A percentile compares a stretch with the other conserved stretches of the same genome.
Evolutionary conservation across 2,797 vertebrate genomes (phyloP).

Genomic region (Pangasius mekongensis): DNA sequence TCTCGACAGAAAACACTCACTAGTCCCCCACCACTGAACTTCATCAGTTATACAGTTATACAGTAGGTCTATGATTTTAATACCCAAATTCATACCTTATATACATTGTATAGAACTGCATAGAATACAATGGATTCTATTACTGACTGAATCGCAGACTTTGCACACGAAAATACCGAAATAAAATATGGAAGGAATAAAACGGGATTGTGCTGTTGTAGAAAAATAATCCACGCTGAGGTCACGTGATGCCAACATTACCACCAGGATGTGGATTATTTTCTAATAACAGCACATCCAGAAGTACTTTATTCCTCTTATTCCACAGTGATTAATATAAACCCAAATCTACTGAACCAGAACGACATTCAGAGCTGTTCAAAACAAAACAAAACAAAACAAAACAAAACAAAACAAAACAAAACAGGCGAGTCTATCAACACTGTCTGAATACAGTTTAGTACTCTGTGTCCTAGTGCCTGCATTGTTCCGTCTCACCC

Average conservation of each 20-base stretch:
- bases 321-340: not conserved
- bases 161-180: not conserved
- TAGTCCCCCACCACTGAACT: not conserved
- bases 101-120: not conserved
- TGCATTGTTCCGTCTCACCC: constrained; percentile 70
- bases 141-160: too few species aligned
- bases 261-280: not conserved
- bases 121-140: too few species aligned
- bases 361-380: not conserved
- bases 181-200: not conserved
- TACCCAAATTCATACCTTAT: not conserved
- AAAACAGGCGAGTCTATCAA: not conserved
- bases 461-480: not conserved
- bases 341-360: not conserved
- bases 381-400: not conserved
- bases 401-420: not conserved
- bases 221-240: not conserved
- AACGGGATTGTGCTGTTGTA: not conserved
- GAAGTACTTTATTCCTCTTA: not conserved
- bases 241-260: not conserved
- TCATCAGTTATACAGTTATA: too few species aligned
- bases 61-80: not conserved
- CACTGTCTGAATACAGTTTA: not conserved
- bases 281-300: not conserved
- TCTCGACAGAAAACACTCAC: not conserved